Evolutionary conservation across 1,140 invertebrate genomes (phyloP).

Genomic region (Holcopasites calliopsidis): DNA sequence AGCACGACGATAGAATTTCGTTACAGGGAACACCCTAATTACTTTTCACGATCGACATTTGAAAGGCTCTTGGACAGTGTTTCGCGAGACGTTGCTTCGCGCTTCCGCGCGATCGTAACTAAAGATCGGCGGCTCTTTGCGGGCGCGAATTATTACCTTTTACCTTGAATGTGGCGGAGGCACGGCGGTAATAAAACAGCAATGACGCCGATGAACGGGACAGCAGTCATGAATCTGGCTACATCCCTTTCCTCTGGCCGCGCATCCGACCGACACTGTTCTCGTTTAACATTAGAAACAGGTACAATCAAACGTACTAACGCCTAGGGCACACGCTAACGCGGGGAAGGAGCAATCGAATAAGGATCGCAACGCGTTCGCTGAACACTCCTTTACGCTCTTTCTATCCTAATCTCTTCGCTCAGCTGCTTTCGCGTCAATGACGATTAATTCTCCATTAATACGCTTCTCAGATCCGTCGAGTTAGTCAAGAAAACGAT

Average conservation of each 20-base stretch:
- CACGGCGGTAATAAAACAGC: slow-evolving; percentile 73
- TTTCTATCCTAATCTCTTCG: neutral
- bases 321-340: slow-evolving; percentile 44
- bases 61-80: neutral
- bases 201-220: slow-evolving; percentile 75
- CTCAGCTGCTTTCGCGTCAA: neutral
- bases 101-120: slow-evolving; percentile 57
- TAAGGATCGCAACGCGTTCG: neutral
- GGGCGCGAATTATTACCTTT: slow-evolving; percentile 69
- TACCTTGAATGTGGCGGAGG: slow-evolving; percentile 76
- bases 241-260: slow-evolving; percentile 72
- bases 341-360: slow-evolving; percentile 50
- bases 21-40: no score
- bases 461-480: neutral
- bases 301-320: slow-evolving; percentile 68
- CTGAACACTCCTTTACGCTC: neutral
- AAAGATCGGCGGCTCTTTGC: slow-evolving; percentile 52
- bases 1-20: no score
- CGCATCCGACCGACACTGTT: slow-evolving; percentile 74
- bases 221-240: slow-evolving; percentile 74
- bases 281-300: slow-evolving; percentile 75
- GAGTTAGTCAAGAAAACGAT: no score
- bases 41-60: neutral
- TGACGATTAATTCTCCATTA: neutral
- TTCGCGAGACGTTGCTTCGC: neutral